Evolutionary conservation across 2,888 invertebrate species (phyloP), one percentile per base, ranked within the genome.

Genomic region (Seladonia tumulorum): DNA sequence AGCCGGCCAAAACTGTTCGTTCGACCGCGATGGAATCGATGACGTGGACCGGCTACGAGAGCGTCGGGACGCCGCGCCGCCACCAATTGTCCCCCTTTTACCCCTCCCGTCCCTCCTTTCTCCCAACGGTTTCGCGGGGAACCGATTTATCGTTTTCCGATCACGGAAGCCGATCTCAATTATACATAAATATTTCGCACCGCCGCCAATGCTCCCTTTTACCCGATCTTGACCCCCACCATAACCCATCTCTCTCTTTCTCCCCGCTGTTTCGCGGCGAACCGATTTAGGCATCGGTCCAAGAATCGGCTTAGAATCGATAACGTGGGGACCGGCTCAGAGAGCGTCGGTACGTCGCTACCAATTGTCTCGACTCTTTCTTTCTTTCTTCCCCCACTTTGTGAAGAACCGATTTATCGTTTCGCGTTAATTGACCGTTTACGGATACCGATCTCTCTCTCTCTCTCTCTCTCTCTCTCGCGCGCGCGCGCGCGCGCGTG

Each of bases 1-100:
- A 83, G 82, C 76, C 84, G 86, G 82, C 90, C 90, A 83, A 90
- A 90, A 90, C 84, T 87, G 87, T 80, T 82, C 86, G 81, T 85
- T 79, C 84, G 89, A 87, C 82, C 77, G 83, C 82, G 87, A 83
- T 66, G 80, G 85, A 89, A 90, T 89, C 89, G 90, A 90, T 90
- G 86, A 87, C 84, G 87, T 82, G 86, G 82, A 88, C 81, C 77
- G 72, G 68, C 66, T 66, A 18, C 66, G 66, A 70, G 76, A 77
- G 79, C 70, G 79, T 68, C 87, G 76, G 72, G 81, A 77, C 76
- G 81, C 74, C 47, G 70, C 76, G 81, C 74, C 47, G 70, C 39
- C 76, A 66, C 39, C 79, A 68, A 76, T 72, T 77, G 79, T 8
- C 68, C 2, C 72, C 35, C 22, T 57, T 22, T 7, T n/a, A n/a